A percentile compares a stretch with the other conserved stretches of the same genome.
phyloP scores from a whole-genome alignment of 1,140 invertebrate species.

The Potamilus streckersoni region DNA sequence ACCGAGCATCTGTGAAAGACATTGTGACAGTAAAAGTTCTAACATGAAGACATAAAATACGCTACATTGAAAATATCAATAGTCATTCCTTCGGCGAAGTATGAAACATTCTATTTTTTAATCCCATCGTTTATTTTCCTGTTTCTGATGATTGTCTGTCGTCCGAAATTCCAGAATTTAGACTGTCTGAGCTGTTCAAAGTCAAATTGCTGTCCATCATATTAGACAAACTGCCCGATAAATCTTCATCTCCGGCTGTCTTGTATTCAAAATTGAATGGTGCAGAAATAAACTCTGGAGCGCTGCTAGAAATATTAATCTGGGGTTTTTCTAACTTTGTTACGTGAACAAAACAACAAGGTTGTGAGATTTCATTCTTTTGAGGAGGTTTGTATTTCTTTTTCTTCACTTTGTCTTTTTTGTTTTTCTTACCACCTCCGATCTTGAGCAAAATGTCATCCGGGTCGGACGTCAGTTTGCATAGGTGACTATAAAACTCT shows the following conservation, averaged over 20 bases:
- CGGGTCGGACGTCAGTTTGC: slow-evolving; percentile 80
- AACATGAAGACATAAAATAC: no score
- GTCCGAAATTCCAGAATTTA: slow-evolving; percentile 28
- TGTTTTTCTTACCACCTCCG: slow-evolving; percentile 70
- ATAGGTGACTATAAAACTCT: slow-evolving; percentile 77
- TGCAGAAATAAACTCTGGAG: slow-evolving; percentile 17
- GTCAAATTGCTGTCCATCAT: slow-evolving; percentile 29
- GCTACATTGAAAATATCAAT: no score
- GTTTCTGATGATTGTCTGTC: slow-evolving; percentile 16
- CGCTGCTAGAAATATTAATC: slow-evolving; percentile 11
- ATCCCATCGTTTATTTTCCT: no score
- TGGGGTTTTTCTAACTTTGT: slow-evolving; percentile 79
- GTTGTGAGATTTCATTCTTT: slow-evolving; percentile 86
- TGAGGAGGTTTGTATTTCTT: slow-evolving; percentile 73
- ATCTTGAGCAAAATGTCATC: slow-evolving; percentile 82
- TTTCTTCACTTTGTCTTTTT: slow-evolving; percentile 66
- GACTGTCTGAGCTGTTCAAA: slow-evolving; percentile 22
- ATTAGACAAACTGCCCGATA: slow-evolving; percentile 16
- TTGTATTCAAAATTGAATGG: slow-evolving; percentile 29
- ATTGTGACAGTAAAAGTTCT: no score
- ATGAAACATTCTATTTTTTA: no score
- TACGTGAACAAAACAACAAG: slow-evolving; percentile 89
- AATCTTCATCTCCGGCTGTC: slow-evolving; percentile 1
- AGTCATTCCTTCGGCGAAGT: no score
- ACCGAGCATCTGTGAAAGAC: no score